Percentiles rank a stretch among this genome's conserved stretches.
Conservation (phyloP, 2,888 invertebrate genomes). For the Diarsia rubi region DNA sequence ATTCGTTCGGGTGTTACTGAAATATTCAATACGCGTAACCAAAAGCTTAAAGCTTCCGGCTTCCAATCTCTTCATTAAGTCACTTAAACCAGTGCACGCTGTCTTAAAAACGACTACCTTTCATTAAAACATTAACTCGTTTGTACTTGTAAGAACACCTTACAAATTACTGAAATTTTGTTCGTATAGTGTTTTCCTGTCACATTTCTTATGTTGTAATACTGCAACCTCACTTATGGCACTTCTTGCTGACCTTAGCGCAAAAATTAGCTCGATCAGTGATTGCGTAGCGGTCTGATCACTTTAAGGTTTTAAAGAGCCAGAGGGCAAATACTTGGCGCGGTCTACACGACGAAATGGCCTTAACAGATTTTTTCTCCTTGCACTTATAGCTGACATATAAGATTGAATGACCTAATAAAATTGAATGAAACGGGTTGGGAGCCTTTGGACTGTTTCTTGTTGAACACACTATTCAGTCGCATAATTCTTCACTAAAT, state of each 20-base stretch:
- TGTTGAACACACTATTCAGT: neutral
- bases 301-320: constrained; percentile 35
- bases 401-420: constrained; percentile 57
- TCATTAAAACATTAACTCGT: neutral
- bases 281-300: constrained; percentile 43
- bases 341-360: constrained; percentile 19
- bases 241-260: constrained; percentile 26
- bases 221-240: constrained; percentile 20
- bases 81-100: neutral
- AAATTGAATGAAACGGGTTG: constrained; percentile 2
- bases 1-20: neutral
- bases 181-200: constrained; percentile 1
- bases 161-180: constrained; percentile 7
- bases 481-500: neutral
- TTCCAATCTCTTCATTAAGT: neutral
- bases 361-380: constrained; percentile 33
- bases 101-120: neutral
- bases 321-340: constrained; percentile 52
- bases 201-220: constrained; percentile 24
- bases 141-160: neutral
- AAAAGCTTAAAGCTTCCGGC: neutral
- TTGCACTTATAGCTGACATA: constrained; percentile 39
- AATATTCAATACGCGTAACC: too few species aligned
- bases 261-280: constrained; percentile 42
- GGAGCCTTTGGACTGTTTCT: neutral